Base-by-base conservation (phyloP, 2,797 vertebrate genomes). In the Lacerta agilis region DNA sequence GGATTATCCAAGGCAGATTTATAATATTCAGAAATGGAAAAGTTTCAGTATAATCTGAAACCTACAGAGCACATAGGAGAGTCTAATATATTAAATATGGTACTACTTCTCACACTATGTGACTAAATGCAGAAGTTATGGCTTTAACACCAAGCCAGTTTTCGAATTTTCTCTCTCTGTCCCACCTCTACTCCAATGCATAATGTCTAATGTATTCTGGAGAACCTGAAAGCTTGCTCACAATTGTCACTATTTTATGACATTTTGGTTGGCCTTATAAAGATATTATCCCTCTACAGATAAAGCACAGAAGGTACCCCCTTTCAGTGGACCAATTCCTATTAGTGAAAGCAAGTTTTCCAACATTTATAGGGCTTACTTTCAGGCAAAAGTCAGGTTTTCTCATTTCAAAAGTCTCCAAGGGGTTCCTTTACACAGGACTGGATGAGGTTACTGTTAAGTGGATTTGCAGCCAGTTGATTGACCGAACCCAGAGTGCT, bases 1-100 rank as follows among this genome's bases (percentile, higher is more conserved):
- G 80, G 55, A 41, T 25, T 94, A 93, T 90, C 89, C 72, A 43
- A 81, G 25, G 20, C 75, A 27, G 18, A 29, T 36, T 7, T 20
- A 18, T 64, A 5, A n/a, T 38, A 36, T 73, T 18, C 18, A 38
- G 36, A 38, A n/a, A 73, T 17, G 20, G 20, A 8, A 36, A 38
- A 73, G 13, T 55, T 55, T 55, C 49, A 55, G 49, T 38, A 18
- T 73, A 38, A 2, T 17, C 17, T 8, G 18, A 73, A 73, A 8
- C 36, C 36, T 38, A 20, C 6, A 38, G 4, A 36, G 72, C 36
- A 38, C 72, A 33, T 73, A 20, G 33, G 36, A 38, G 4, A 73
- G 20, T 27, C 72, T 23, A 38, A 18, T 36, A 64, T 23, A 23
- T 64, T 55, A 55, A 55, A 55, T 55, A 18, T 64, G 61, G 61